A percentile compares a stretch with the other conserved stretches of the same genome.
Conservation (phyloP, 2,113 vertebrate species). For the Tonatia bakeri region DNA sequence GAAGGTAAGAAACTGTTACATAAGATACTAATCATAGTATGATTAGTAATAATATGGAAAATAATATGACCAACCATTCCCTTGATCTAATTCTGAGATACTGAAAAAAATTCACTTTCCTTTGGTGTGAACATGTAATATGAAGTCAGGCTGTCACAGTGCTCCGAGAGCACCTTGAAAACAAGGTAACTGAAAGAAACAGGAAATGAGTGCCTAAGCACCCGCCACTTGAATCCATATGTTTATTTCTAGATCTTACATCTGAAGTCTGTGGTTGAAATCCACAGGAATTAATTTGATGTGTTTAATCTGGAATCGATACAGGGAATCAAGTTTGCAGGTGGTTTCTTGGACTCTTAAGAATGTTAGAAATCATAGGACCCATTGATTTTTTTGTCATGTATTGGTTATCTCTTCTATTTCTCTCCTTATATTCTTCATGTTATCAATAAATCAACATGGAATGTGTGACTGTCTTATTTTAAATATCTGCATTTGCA, state of each 20-base stretch:
- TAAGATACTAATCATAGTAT: neutral
- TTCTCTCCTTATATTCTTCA: neutral
- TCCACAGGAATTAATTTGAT: neutral
- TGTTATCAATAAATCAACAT: neutral
- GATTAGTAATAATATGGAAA: too few species aligned
- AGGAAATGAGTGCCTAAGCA: neutral
- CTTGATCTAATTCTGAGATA: neutral
- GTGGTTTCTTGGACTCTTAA: neutral
- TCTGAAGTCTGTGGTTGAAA: neutral
- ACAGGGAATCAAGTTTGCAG: neutral
- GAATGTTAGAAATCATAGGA: neutral
- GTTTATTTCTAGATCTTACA: neutral
- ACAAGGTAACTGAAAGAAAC: neutral
- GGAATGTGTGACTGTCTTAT: neutral
- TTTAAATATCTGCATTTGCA: neutral
- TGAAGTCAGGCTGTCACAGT: neutral
- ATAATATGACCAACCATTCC: neutral
- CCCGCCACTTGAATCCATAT: fast-evolving
- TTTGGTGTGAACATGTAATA: neutral
- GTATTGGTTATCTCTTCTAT: neutral
- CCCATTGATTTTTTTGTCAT: neutral
- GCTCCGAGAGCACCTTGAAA: neutral
- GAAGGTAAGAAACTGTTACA: neutral
- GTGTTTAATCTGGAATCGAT: neutral
- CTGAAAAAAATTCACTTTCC: neutral